These are phyloP conservation scores for Chlamydotis undulata DNA, from an alignment of 2,113 vertebrate species.

Conservation along the genomic window DNA sequence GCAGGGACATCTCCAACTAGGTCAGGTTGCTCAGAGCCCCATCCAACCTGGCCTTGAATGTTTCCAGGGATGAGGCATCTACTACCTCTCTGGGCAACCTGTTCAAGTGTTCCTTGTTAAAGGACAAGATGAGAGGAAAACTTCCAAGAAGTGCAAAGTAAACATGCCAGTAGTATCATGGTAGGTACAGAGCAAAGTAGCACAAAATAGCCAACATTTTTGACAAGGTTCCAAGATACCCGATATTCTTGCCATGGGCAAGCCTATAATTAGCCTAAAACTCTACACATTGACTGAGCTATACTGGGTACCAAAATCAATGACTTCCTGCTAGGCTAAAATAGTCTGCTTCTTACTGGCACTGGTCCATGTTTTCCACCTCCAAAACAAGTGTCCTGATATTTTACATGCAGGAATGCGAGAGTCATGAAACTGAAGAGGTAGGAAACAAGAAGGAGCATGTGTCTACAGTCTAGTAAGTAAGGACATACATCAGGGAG, in stretches of 20 bases:
- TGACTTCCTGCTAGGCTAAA: not conserved
- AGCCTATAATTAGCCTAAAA: not conserved
- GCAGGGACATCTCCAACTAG: too few relatives aligned
- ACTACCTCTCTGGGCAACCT: too few relatives aligned
- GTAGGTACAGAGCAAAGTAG: not conserved
- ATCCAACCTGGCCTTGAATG: too few relatives aligned
- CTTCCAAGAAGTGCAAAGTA: not conserved
- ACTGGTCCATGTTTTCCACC: not conserved
- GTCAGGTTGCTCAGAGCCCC: too few relatives aligned
- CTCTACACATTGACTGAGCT: not conserved
- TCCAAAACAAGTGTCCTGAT: not conserved
- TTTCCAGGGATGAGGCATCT: too few relatives aligned
- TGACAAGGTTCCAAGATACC: not conserved
- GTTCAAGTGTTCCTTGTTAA: not conserved
- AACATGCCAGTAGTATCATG: not conserved
- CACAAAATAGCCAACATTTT: not conserved
- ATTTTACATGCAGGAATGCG: not conserved
- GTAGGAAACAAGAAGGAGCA: not conserved
- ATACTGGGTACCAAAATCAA: not conserved
- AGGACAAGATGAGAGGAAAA: not conserved
- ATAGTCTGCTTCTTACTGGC: constrained; percentile 1
- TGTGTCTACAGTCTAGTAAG: not conserved
- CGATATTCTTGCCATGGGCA: not conserved
- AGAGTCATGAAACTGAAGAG: not conserved
- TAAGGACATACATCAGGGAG: not conserved